Evolutionary conservation across 2,888 invertebrate species (phyloP).

Genomic region (Dryobota labecula): DNA sequence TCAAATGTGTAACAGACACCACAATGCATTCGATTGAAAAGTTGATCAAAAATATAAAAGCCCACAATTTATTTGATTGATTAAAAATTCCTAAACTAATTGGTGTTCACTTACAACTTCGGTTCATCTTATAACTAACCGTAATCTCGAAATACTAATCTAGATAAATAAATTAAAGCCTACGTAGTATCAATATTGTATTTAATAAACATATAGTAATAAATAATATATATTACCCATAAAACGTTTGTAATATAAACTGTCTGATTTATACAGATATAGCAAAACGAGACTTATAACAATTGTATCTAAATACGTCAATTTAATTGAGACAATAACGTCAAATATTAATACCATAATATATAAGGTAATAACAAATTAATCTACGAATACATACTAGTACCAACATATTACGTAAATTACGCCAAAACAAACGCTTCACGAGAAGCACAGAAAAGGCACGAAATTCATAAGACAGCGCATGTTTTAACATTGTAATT

Average conservation of each 20-base stretch:
- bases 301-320: constrained; percentile 63
- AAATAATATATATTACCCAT: constrained; percentile 61
- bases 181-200: constrained; percentile 60
- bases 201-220: constrained; percentile 58
- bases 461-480: constrained; percentile 89
- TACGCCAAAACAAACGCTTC: constrained; percentile 82
- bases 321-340: constrained; percentile 64
- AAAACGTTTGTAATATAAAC: constrained; percentile 47
- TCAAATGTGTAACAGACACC: constrained; percentile 15
- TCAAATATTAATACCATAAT: constrained; percentile 60
- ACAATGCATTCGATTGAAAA: constrained; percentile 18
- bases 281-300: constrained; percentile 56
- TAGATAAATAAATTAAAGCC: constrained; percentile 67
- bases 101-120: constrained; percentile 82
- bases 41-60: constrained; percentile 35
- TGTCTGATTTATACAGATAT: constrained; percentile 43
- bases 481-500: constrained; percentile 70
- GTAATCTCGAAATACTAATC: constrained; percentile 58
- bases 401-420: constrained; percentile 69
- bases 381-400: constrained; percentile 60
- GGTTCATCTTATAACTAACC: constrained; percentile 56
- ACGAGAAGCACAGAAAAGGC: constrained; percentile 85
- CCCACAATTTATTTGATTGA: constrained; percentile 48
- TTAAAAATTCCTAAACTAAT: constrained; percentile 69
- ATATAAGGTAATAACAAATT: constrained; percentile 65